Percentiles rank a stretch among this genome's conserved stretches.
phyloP scores from a whole-genome alignment of 2,888 invertebrate genomes.

The Colletes collaris region DNA sequence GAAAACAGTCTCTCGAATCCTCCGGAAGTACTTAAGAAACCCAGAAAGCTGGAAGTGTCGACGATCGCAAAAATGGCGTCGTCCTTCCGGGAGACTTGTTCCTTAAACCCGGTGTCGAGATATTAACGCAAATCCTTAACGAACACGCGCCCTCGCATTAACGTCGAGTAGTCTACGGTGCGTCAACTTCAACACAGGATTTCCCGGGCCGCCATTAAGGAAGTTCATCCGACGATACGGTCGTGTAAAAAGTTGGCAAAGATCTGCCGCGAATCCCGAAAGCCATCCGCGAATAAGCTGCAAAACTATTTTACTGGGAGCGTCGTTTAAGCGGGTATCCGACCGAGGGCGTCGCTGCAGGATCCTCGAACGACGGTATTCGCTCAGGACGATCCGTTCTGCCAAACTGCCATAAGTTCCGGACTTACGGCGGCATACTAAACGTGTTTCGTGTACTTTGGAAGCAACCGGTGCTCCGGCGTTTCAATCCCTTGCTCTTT shows the following conservation, averaged over 20 bases:
- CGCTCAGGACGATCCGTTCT: conserved; percentile 24
- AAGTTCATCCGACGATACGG: conserved; percentile 56
- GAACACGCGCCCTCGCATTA: neutral
- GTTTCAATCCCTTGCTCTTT: conserved; percentile 16
- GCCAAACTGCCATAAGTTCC: conserved; percentile 63
- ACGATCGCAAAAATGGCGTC: too few relatives aligned
- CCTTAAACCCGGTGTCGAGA: too few relatives aligned
- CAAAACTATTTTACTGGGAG: conserved; percentile 57
- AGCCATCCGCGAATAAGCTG: conserved; percentile 57
- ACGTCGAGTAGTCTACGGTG: conserved; percentile 8
- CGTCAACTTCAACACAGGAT: conserved; percentile 42
- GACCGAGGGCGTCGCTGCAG: conserved; percentile 45
- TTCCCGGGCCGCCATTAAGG: conserved; percentile 43
- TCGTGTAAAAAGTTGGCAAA: conserved; percentile 53
- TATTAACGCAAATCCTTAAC: too few relatives aligned
- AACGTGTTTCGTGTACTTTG: conserved; percentile 50
- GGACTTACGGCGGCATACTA: conserved; percentile 47
- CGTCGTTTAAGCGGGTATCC: conserved; percentile 59
- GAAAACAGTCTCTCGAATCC: too few relatives aligned
- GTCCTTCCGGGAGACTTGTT: too few relatives aligned
- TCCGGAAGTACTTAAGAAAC: too few relatives aligned
- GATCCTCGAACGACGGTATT: conserved; percentile 60
- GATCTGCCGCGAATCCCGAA: conserved; percentile 27
- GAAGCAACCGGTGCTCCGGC: conserved; percentile 53
- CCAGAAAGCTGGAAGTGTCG: too few relatives aligned